Evolutionary conservation across 2,888 invertebrate genomes (phyloP).

Genomic region (Synergus itoensis): DNA sequence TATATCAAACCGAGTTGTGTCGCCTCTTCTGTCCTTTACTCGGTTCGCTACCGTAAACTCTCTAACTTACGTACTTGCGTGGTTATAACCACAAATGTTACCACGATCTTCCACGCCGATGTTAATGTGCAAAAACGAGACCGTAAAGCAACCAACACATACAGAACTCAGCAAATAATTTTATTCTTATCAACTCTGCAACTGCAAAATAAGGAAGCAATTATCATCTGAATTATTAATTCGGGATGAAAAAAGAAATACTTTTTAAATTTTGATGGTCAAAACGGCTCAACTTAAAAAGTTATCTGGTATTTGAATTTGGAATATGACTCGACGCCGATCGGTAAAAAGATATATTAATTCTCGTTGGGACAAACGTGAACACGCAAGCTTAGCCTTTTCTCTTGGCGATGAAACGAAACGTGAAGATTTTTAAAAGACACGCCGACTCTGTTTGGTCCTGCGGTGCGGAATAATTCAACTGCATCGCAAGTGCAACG

Average conservation of each 20-base stretch:
- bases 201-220: background rate
- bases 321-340: background rate
- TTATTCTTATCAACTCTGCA: background rate
- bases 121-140: constrained; percentile 53
- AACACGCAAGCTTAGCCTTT: background rate
- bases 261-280: background rate
- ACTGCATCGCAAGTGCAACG: constrained; percentile 41
- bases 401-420: constrained; percentile 7
- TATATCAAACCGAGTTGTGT: constrained; percentile 70
- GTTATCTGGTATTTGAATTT: too few species aligned
- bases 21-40: constrained; percentile 58
- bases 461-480: constrained; percentile 61
- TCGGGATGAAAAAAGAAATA: background rate
- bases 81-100: constrained; percentile 53
- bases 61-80: constrained; percentile 64
- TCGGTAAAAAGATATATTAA: background rate
- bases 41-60: constrained; percentile 62
- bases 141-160: constrained; percentile 2
- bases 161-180: constrained; percentile 1
- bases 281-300: too few species aligned
- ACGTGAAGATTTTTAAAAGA: constrained; percentile 50
- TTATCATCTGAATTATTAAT: background rate
- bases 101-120: constrained; percentile 60
- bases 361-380: background rate
- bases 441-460: constrained; percentile 59